Evolutionary conservation across 2,113 vertebrate genomes (phyloP), one percentile per base, ranked within the genome.

Genomic region (Xenus cinereus): DNA sequence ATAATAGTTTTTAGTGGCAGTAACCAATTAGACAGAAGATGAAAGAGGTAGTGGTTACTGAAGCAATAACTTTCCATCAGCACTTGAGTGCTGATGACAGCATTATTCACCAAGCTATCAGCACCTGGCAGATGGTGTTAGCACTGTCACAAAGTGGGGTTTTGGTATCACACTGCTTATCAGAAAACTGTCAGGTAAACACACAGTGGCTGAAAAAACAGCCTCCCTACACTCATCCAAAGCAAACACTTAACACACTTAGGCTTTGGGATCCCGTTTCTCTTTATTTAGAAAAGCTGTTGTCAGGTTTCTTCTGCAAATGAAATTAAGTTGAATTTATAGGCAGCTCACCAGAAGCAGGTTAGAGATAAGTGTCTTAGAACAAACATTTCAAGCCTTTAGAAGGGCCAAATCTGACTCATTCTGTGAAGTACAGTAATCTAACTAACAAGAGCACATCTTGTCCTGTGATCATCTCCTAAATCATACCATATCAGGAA

Each of bases 121-220:
- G 89, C 91, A 83, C 54, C 41, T 50, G 26, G 93, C 97, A 98
- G 97, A 97, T 98, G 97, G 97, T 95, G 93, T 94, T 95, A 94
- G 19, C 94, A 83, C 57, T 95, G 94, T 90, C 95, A 78, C 86
- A 84, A 80, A 84, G 59, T 79, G 53, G 64, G 71, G n/a, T 71
- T 97, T 93, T 30, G 24, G 37, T 56, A 74, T 45, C 96, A 74
- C 84, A 69, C 46, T 77, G 72, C 97, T 97, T 98, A 96, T 96
- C 97, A 95, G 95, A 93, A 94, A 95, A 87, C 69, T 89, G 89
- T 46, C 89, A 87, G 71, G 91, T 97, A 97, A 96, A 98, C 79
- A 97, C 78, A 96, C n/a, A 57, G 80, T 90, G 86, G 89, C 95
- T 67, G 39, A 90, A 91, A 94, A 92, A 95, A 37, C 46, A 83